Evolutionary conservation across 2,888 invertebrate species (phyloP).

Genomic region (Hypena proboscidalis): DNA sequence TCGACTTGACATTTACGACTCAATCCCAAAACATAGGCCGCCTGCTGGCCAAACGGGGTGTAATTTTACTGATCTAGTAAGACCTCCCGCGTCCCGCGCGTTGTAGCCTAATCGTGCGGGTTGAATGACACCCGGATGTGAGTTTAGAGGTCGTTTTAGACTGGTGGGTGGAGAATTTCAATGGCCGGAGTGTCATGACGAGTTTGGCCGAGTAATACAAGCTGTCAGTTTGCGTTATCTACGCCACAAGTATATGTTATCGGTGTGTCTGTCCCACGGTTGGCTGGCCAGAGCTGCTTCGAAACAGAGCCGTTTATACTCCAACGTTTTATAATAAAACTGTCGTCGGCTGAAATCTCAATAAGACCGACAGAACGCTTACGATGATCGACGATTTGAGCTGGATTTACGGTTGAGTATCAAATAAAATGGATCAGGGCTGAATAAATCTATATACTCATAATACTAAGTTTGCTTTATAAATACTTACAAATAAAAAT

Average conservation of each 20-base stretch:
- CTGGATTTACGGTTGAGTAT: conserved; percentile 23
- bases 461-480: no score
- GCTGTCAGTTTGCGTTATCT: conserved; percentile 76
- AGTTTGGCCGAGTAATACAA: conserved; percentile 73
- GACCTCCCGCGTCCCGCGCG: conserved; percentile 55
- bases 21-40: conserved; percentile 78
- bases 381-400: conserved; percentile 29
- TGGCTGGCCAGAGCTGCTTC: conserved; percentile 41
- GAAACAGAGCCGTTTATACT: conserved; percentile 38
- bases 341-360: conserved; percentile 36
- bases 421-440: conserved; percentile 2
- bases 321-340: conserved; percentile 39
- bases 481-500: no score
- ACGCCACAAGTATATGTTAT: conserved; percentile 63
- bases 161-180: conserved; percentile 63
- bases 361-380: conserved; percentile 31
- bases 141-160: conserved; percentile 53
- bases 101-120: conserved; percentile 24
- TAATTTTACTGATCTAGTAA: conserved; percentile 68
- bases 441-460: no score
- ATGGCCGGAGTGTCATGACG: conserved; percentile 70
- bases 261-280: conserved; percentile 67
- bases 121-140: conserved; percentile 40
- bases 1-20: conserved; percentile 83
- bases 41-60: conserved; percentile 64